These are phyloP conservation scores for Ridgeia piscesae DNA, from an alignment of 1,140 invertebrate genomes.

Conservation along the genomic window DNA sequence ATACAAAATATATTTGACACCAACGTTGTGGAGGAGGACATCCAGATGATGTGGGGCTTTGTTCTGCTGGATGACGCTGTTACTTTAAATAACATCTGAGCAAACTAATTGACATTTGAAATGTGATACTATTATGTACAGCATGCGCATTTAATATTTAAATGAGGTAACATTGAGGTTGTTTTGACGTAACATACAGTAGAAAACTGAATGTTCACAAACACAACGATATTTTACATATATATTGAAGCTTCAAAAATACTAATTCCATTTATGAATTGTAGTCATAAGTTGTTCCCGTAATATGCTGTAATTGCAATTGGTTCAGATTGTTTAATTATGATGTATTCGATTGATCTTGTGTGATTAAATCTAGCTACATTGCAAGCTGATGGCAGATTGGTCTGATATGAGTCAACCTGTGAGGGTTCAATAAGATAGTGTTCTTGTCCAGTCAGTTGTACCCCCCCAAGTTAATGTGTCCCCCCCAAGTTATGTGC, in stretches of 20 bases:
- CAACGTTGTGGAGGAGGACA: slow-evolving; percentile 33
- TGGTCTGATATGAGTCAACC: too few relatives aligned
- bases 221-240: background rate
- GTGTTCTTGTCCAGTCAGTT: too few relatives aligned
- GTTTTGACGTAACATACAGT: background rate
- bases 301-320: too few relatives aligned
- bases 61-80: slow-evolving; percentile 54
- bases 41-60: slow-evolving; percentile 34
- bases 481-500: too few relatives aligned
- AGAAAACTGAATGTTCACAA: background rate
- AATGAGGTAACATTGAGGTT: background rate
- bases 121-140: background rate
- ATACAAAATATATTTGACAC: slow-evolving; percentile 78
- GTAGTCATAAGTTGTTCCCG: too few relatives aligned
- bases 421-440: too few relatives aligned
- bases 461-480: too few relatives aligned
- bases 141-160: background rate
- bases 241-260: background rate
- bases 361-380: too few relatives aligned
- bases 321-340: too few relatives aligned
- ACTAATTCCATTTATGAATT: background rate
- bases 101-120: background rate
- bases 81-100: slow-evolving; percentile 51
- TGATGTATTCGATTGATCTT: too few relatives aligned
- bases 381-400: too few relatives aligned